Evolutionary conservation across 2,888 invertebrate genomes (phyloP).

Genomic region (Plagodis dolabraria): DNA sequence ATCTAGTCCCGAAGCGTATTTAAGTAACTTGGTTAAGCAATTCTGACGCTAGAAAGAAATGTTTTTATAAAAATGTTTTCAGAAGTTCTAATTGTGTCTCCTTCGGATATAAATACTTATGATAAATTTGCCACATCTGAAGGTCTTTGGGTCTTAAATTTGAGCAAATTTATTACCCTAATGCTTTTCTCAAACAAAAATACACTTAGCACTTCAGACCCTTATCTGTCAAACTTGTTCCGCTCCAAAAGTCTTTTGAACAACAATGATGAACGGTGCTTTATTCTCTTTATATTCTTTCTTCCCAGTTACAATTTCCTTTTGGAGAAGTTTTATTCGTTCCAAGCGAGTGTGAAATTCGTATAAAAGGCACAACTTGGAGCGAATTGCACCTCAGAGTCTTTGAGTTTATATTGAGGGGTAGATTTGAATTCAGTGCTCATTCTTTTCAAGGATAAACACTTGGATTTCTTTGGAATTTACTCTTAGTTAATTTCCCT

Average conservation of each 20-base stretch:
- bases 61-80: no score
- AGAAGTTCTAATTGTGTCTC: no score
- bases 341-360: conserved; percentile 29
- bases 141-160: background rate
- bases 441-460: conserved; percentile 2
- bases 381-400: conserved; percentile 9
- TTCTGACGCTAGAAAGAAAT: no score
- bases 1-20: no score
- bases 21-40: no score
- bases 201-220: conserved; percentile 6
- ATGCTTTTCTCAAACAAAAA: background rate
- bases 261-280: conserved; percentile 13
- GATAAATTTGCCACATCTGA: background rate
- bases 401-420: conserved; percentile 10
- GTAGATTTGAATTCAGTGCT: conserved; percentile 5
- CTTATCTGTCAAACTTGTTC: conserved; percentile 9
- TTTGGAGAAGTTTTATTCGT: conserved; percentile 14
- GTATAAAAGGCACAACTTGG: conserved; percentile 13
- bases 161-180: background rate
- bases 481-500: no score
- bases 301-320: conserved; percentile 13
- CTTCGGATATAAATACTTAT: no score
- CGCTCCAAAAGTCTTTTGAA: conserved; percentile 11
- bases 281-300: conserved; percentile 21
- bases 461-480: conserved; percentile 1